Percentiles rank a stretch among this genome's conserved stretches.
Evolutionary conservation across 2,888 invertebrate species (phyloP).

Genomic region (Acrobasis suavella): DNA sequence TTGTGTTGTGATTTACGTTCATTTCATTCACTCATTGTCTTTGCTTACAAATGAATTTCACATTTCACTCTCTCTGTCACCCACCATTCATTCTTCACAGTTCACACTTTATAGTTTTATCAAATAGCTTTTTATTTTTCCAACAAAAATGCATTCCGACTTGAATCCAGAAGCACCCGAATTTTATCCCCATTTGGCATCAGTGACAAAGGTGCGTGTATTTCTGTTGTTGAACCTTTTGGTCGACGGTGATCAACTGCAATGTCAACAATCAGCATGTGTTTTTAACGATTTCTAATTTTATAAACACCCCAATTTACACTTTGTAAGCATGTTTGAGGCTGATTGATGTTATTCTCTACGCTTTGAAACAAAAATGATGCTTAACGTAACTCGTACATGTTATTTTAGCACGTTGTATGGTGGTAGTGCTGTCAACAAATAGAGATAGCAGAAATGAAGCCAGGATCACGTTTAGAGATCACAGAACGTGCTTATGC

Average conservation of each 20-base stretch:
- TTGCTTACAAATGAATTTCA: neutral
- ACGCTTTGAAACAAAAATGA: neutral
- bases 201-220: constrained; percentile 60
- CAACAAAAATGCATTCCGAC: constrained; percentile 59
- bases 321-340: constrained; percentile 8
- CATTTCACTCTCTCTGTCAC: neutral
- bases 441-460: constrained; percentile 1
- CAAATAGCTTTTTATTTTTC: constrained; percentile 30
- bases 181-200: constrained; percentile 60
- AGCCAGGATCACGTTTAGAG: neutral
- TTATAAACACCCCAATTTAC: constrained; percentile 14
- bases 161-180: constrained; percentile 73
- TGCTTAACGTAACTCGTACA: neutral
- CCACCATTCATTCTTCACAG: constrained; percentile 35
- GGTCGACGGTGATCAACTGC: constrained; percentile 2
- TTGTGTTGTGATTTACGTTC: too few relatives aligned
- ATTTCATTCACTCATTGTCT: neutral
- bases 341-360: neutral
- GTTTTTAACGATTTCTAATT: constrained; percentile 36
- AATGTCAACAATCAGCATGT: constrained; percentile 53
- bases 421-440: constrained; percentile 4
- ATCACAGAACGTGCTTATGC: constrained; percentile 1
- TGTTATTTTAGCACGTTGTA: neutral
- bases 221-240: constrained; percentile 32
- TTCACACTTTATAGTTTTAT: constrained; percentile 9